These are phyloP conservation scores for Acrocera orbiculus DNA, from an alignment of 2,888 invertebrate species.

Conservation along the genomic window DNA sequence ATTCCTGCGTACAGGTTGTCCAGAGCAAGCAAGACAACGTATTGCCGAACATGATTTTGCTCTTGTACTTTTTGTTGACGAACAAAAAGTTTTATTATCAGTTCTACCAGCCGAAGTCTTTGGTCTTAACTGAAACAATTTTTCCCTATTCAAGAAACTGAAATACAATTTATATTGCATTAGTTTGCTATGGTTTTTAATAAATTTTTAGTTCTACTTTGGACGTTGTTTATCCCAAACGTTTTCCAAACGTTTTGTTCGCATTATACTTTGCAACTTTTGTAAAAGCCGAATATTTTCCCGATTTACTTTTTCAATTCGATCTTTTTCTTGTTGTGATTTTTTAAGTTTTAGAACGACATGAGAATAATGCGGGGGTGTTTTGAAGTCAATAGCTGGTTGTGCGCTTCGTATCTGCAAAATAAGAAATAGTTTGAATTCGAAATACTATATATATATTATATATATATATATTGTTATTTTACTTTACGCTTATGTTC, in stretches of 20 bases:
- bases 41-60: slow-evolving; percentile 10
- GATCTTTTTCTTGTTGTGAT: slow-evolving; percentile 47
- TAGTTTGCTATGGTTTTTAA: too few relatives aligned
- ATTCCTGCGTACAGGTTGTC: slow-evolving; percentile 20
- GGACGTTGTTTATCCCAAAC: slow-evolving; percentile 46
- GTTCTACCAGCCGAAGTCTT: slow-evolving; percentile 12
- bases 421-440: too few relatives aligned
- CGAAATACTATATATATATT: background rate
- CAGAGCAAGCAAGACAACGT: slow-evolving; percentile 24
- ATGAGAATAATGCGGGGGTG: slow-evolving; percentile 44
- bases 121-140: slow-evolving; percentile 22
- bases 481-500: slow-evolving; percentile 49
- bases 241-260: slow-evolving; percentile 46
- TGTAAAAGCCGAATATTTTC: slow-evolving; percentile 53
- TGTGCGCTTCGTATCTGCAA: slow-evolving; percentile 43
- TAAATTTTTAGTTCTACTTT: slow-evolving; percentile 29
- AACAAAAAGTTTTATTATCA: background rate
- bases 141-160: slow-evolving; percentile 27
- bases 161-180: background rate
- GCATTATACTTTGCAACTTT: slow-evolving; percentile 47
- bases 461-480: background rate
- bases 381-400: slow-evolving; percentile 46
- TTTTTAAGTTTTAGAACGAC: slow-evolving; percentile 51
- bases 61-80: background rate
- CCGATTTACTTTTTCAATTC: slow-evolving; percentile 41